Evolutionary conservation across 2,797 vertebrate genomes (phyloP).

Genomic region (Macropus fuliginosus): DNA sequence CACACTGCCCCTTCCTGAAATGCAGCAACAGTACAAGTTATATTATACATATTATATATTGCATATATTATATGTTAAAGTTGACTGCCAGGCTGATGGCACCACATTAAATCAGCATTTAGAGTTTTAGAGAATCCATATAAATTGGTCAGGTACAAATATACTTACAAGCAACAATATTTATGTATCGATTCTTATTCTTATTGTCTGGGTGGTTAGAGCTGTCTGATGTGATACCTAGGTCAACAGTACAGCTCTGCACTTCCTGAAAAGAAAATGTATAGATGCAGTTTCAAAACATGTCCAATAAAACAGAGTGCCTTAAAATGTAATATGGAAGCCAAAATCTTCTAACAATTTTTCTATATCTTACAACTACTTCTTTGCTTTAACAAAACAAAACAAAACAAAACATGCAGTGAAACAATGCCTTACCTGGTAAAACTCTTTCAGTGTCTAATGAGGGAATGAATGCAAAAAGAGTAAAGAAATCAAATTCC

Average conservation of each 20-base stretch:
- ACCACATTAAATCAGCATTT: not conserved
- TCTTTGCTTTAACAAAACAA: conserved; percentile 81
- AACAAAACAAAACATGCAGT: conserved; percentile 80
- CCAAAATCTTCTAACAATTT: conserved; percentile 78
- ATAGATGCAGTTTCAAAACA: conserved; percentile 54
- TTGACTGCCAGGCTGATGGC: not conserved
- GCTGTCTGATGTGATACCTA: conserved; percentile 92
- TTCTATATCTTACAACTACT: conserved; percentile 83
- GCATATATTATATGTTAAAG: not conserved
- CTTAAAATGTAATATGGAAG: conserved; percentile 77
- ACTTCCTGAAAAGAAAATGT: conserved; percentile 89
- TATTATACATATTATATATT: not conserved
- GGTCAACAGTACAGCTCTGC: conserved; percentile 93
- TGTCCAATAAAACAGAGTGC: conserved; percentile 54
- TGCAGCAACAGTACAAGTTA: not conserved
- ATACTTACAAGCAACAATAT: conserved; percentile 96
- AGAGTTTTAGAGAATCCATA: not conserved
- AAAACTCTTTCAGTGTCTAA: conserved; percentile 99
- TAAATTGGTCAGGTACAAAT: not conserved
- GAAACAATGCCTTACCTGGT: conserved; percentile 95
- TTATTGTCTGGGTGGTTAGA: conserved; percentile 96
- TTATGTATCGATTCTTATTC: conserved; percentile 95
- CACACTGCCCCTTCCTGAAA: not conserved
- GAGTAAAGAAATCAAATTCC: conserved; percentile 95
- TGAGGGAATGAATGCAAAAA: conserved; percentile 95